Percentiles rank a stretch among this genome's conserved stretches.
These are phyloP conservation scores for Hydraecia micacea DNA, from an alignment of 2,888 invertebrate genomes.

Conservation along the genomic window DNA sequence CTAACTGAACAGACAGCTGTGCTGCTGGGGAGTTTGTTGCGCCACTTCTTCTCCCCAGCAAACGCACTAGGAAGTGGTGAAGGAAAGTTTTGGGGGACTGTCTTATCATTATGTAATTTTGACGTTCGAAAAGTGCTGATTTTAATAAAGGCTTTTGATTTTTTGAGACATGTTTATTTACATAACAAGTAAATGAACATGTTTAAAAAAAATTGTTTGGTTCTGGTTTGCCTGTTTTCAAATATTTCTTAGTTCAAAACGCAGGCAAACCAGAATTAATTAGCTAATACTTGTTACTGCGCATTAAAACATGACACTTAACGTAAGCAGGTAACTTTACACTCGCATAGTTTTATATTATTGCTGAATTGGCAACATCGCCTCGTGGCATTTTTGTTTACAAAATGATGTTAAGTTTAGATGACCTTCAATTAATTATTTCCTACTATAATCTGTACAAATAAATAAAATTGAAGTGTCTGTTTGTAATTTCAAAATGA, in stretches of 20 bases:
- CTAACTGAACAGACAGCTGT: no score
- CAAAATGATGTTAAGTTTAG: background rate
- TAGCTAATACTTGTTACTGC: slow-evolving; percentile 36
- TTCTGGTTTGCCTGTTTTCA: no score
- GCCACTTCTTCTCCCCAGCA: no score
- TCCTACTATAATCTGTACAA: background rate
- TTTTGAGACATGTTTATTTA: no score
- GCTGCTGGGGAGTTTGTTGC: no score
- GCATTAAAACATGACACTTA: slow-evolving; percentile 41
- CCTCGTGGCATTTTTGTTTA: slow-evolving; percentile 46
- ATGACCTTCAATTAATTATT: background rate
- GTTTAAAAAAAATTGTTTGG: no score
- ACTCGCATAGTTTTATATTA: slow-evolving; percentile 32
- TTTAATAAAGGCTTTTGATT: no score
- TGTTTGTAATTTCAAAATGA: background rate
- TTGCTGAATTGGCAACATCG: slow-evolving; percentile 25
- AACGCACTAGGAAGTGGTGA: no score
- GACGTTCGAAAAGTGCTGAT: no score
- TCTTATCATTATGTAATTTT: no score
- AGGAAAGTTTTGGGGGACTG: no score
- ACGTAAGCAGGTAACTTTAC: slow-evolving; percentile 34
- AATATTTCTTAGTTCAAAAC: background rate
- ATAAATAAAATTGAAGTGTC: background rate
- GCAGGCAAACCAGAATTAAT: background rate
- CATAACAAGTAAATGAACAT: no score